A percentile compares a stretch with the other conserved stretches of the same genome.
phyloP scores from a whole-genome alignment of 1,140 invertebrate genomes.

The Diabrotica virgifera region DNA sequence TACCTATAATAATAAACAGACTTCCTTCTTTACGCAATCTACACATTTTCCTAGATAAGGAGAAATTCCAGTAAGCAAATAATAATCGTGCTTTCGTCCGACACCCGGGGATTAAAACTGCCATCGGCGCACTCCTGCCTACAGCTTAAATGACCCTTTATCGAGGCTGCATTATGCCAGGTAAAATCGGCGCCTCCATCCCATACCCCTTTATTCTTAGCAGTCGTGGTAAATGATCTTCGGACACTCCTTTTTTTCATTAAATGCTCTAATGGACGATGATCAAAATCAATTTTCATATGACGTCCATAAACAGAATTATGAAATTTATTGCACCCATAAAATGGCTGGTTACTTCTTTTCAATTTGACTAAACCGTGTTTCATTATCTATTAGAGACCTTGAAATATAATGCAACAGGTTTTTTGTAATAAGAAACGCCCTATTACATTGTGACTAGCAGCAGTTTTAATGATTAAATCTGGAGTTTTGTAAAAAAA shows the following conservation, averaged over 20 bases:
- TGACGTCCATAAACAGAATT: not conserved
- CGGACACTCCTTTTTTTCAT: not conserved
- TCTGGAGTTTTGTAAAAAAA: not conserved
- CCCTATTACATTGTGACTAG: not conserved
- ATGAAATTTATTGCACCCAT: constrained; percentile 1
- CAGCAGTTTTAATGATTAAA: not conserved
- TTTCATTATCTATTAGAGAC: not conserved
- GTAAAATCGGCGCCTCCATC: no score
- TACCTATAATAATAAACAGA: no score
- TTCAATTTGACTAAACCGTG: not conserved
- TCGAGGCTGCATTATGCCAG: no score
- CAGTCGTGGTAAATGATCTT: not conserved
- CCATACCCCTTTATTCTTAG: not conserved
- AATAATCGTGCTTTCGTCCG: no score
- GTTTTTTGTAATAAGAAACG: not conserved
- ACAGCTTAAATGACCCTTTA: no score
- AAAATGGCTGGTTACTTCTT: not conserved
- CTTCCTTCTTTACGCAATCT: no score
- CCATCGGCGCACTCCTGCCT: no score
- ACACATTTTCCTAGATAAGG: no score
- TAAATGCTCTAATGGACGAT: not conserved
- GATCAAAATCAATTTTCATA: not conserved
- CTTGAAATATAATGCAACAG: not conserved
- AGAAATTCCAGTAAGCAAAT: no score
- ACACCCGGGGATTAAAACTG: no score